phyloP scores from a whole-genome alignment of 2,888 invertebrate genomes.

The Flexamia atlantica region DNA sequence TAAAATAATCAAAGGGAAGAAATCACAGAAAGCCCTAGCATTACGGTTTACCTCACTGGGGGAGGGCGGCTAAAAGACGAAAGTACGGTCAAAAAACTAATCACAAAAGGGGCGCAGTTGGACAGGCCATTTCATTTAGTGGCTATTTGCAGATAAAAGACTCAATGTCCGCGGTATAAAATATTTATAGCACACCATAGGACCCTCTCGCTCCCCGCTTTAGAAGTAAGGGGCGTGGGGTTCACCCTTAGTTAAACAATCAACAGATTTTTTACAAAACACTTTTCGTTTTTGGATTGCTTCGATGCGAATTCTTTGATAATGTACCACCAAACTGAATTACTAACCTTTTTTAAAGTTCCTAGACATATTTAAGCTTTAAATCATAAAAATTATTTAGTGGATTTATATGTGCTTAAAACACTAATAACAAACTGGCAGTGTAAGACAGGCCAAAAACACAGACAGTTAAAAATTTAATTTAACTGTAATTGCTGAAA shows the following conservation, averaged over 20 bases:
- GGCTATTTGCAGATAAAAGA: constrained; percentile 49
- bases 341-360: too few relatives aligned
- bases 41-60: constrained; percentile 10
- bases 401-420: too few relatives aligned
- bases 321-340: too few relatives aligned
- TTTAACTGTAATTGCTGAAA: too few relatives aligned
- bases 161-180: constrained; percentile 30
- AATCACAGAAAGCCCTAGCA: background rate
- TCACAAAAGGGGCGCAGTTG: constrained; percentile 26
- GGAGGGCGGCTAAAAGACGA: constrained; percentile 29
- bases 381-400: too few relatives aligned
- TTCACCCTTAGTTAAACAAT: background rate
- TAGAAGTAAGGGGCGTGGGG: background rate
- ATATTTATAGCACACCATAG: constrained; percentile 21
- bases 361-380: too few relatives aligned
- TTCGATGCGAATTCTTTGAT: too few relatives aligned
- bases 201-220: background rate
- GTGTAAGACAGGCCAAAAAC: too few relatives aligned
- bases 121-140: constrained; percentile 46
- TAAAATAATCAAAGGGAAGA: background rate
- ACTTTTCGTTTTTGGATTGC: too few relatives aligned
- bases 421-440: too few relatives aligned
- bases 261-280: too few relatives aligned
- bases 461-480: too few relatives aligned
- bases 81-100: constrained; percentile 37